A percentile compares a stretch with the other conserved stretches of the same genome.
These are phyloP conservation scores for Melangyna quadrimaculata DNA, from an alignment of 2,888 invertebrate genomes.

Conservation along the genomic window DNA sequence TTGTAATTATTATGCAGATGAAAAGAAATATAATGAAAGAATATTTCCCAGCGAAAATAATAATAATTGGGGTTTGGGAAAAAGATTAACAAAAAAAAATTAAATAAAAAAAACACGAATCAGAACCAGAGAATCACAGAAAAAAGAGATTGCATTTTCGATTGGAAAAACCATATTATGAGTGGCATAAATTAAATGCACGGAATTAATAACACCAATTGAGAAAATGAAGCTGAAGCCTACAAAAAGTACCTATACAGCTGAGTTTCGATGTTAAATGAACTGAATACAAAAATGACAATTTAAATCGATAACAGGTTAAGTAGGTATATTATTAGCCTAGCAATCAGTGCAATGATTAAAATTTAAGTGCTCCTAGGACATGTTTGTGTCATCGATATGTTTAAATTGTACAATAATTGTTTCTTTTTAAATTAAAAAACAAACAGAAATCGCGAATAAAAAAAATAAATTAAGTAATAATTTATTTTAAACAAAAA, in stretches of 20 bases:
- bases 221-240: conserved; percentile 19
- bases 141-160: conserved; percentile 46
- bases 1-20: conserved; percentile 17
- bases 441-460: too few relatives aligned
- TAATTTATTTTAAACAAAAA: too few relatives aligned
- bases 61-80: neutral
- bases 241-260: too few relatives aligned
- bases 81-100: neutral
- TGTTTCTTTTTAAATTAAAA: too few relatives aligned
- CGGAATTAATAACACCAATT: conserved; percentile 53
- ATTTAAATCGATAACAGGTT: conserved; percentile 20
- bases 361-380: conserved; percentile 18
- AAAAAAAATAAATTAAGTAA: too few relatives aligned
- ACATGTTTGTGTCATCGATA: neutral
- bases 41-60: conserved; percentile 6
- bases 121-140: conserved; percentile 19
- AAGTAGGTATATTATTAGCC: conserved; percentile 6
- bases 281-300: conserved; percentile 33
- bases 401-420: too few relatives aligned
- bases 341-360: conserved; percentile 15
- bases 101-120: conserved; percentile 1
- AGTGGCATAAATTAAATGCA: conserved; percentile 59
- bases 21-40: conserved; percentile 28
- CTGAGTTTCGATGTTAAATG: conserved; percentile 37
- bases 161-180: conserved; percentile 47